Base-by-base conservation (phyloP, 1,140 invertebrate genomes). In the Cherax quadricarinatus region DNA sequence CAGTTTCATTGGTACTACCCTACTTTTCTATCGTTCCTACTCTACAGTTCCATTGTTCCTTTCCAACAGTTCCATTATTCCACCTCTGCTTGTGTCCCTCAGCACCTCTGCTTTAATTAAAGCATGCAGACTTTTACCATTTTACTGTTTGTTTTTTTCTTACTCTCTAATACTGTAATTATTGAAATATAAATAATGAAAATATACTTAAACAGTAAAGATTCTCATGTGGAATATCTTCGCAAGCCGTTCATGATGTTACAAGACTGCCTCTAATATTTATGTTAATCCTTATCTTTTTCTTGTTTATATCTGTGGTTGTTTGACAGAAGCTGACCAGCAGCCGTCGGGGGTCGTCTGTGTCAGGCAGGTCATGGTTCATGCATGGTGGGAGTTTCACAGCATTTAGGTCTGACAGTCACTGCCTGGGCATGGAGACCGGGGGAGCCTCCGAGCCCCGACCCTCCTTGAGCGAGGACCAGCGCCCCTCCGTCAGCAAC, bases 401-500 rank as follows among this genome's bases (percentile, higher is more conserved):
- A 12, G 84, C 82, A 75, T 86, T 91, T 53, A 91, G 79, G 30
- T 62, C 84, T 53, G 90, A 91, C 48, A 78, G 88, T 62, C 79
- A 79, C 79, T 89, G 79, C 41, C 81, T 90, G 14, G 57, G 66
- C 66, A 87, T 86, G 83, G 90, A 91, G 78, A 73, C 21, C 41
- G 90, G 90, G 57, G 90, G 90, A 16, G 80, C 83, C 3, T 81
- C 51, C 9, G 90, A 91, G 60, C 90, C 90, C 51, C 90, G 90
- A 24, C 90, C 85, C 48, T 91, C 87, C 16, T 60, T 85, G 75
- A 83, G 82, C 51, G 89, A 80, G 9, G 57, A 30, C 96, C 51
- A 96, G 96, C 94, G 95, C n/a, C 91, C 57, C 57, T 87, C 84
- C 51, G 85, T 92, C n/a, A 91, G 81, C 85, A 86, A 91, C 48